Evolutionary conservation across 2,888 invertebrate species (phyloP), one percentile per base, ranked within the genome.

Genomic region (Sepiola atlantica): DNA sequence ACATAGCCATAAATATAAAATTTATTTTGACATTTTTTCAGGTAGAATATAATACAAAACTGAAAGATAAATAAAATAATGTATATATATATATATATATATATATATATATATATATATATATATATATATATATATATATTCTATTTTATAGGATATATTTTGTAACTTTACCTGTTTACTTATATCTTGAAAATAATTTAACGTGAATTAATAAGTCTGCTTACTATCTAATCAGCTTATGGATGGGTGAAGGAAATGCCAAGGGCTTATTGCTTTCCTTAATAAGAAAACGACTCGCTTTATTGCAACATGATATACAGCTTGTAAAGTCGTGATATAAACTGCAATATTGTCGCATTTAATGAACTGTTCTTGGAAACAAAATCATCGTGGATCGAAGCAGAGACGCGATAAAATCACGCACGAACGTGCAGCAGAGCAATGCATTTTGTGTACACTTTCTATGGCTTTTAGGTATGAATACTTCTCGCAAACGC

Each of bases 331-430:
- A n/a, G 77, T 32, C 77, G 16, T 16, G n/a, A 77, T 14, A 28
- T n/a, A 77, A 77, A 77, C 77, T n/a, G n/a, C 21, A 77, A 77
- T 77, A 77, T 77, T 77, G 77, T 77, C 77, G 77, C 77, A 77
- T n/a, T n/a, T 77, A 77, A 77, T 77, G 77, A 77, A n/a, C 77
- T 77, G 77, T 77, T 77, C n/a, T n/a, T n/a, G 18, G n/a, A 16
- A n/a, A 20, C 16, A 12, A 14, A 77, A 32, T 77, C n/a, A 32
- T 77, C n/a, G n/a, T 3, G 18, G n/a, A n/a, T n/a, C 32, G 77
- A 77, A 77, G 16, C 77, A n/a, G 32, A n/a, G n/a, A 77, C 12
- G n/a, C n/a, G 77, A 77, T n/a, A 77, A 77, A n/a, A 77, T 1
- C n/a, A 12, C 16, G n/a, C 12, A 14, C 45, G 14, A n/a, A n/a